phyloP scores from a whole-genome alignment of 2,797 vertebrate genomes.

The Tapirus indicus region DNA sequence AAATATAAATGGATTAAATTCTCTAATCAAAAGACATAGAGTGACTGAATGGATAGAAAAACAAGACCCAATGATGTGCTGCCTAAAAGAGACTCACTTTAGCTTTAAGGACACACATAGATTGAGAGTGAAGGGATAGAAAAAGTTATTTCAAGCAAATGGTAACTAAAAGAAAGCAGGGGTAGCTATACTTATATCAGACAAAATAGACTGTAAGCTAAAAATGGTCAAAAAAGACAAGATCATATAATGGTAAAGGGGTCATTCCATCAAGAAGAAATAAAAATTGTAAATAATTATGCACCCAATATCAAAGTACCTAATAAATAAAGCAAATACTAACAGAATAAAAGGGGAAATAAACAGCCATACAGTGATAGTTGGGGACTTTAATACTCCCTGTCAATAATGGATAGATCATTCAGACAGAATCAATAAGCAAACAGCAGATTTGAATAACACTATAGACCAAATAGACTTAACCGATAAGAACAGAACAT shows the following conservation, averaged over 20 bases:
- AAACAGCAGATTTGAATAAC: background rate
- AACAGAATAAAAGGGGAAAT: background rate
- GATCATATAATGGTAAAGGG: background rate
- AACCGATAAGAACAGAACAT: background rate
- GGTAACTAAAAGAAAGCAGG: background rate
- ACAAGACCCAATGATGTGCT: background rate
- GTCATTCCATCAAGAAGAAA: background rate
- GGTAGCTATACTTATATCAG: background rate
- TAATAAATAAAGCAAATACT: background rate
- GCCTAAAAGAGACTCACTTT: background rate
- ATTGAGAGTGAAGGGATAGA: background rate
- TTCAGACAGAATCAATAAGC: background rate
- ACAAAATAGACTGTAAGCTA: background rate
- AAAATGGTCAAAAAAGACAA: background rate
- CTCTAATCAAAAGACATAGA: background rate
- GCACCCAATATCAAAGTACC: background rate
- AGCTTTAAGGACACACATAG: background rate
- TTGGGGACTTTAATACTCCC: background rate
- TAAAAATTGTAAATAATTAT: background rate
- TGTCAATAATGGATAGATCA: background rate
- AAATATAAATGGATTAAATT: background rate
- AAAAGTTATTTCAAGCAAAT: background rate
- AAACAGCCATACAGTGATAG: background rate
- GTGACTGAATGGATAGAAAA: background rate
- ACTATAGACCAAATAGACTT: background rate